These are phyloP conservation scores for Enteromius mattozi DNA, from an alignment of 2,797 vertebrate species.

Conservation along the genomic window DNA sequence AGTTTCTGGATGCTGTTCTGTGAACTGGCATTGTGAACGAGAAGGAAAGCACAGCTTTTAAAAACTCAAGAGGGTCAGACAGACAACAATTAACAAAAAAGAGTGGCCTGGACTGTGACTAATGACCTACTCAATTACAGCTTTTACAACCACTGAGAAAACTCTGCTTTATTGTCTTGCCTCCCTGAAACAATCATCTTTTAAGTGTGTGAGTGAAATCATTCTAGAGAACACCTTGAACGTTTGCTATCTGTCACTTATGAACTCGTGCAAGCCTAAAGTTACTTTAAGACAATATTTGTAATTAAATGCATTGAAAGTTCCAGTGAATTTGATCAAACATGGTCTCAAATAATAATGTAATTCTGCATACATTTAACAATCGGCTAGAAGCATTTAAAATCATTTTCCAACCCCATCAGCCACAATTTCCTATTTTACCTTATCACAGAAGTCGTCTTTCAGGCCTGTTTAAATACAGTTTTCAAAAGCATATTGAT, in stretches of 20 bases:
- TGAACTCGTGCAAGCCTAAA: neutral
- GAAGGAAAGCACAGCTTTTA: conserved; percentile 41
- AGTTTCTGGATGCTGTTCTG: conserved; percentile 14
- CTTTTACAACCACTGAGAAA: conserved; percentile 50
- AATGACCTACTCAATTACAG: conserved; percentile 59
- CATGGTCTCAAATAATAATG: neutral
- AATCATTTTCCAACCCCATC: neutral
- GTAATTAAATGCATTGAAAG: neutral
- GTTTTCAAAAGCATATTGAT: neutral
- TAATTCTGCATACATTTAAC: neutral
- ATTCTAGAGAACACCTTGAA: neutral
- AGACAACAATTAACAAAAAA: conserved; percentile 57
- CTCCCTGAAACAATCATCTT: conserved; percentile 28
- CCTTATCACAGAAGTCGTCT: neutral
- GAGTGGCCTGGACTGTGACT: conserved; percentile 50
- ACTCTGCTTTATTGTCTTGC: conserved; percentile 44
- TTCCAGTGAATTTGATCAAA: neutral
- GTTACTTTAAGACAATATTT: neutral
- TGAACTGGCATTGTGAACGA: conserved; percentile 32
- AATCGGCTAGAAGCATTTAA: neutral
- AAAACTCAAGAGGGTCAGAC: conserved; percentile 53
- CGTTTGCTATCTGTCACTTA: neutral
- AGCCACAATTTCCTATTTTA: neutral
- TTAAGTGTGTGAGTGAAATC: conserved; percentile 4
- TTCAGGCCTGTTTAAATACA: neutral